A percentile compares a stretch with the other conserved stretches of the same genome.
These are phyloP conservation scores for Hyperoodon ampullatus DNA, from an alignment of 2,113 vertebrate genomes.

Conservation along the genomic window DNA sequence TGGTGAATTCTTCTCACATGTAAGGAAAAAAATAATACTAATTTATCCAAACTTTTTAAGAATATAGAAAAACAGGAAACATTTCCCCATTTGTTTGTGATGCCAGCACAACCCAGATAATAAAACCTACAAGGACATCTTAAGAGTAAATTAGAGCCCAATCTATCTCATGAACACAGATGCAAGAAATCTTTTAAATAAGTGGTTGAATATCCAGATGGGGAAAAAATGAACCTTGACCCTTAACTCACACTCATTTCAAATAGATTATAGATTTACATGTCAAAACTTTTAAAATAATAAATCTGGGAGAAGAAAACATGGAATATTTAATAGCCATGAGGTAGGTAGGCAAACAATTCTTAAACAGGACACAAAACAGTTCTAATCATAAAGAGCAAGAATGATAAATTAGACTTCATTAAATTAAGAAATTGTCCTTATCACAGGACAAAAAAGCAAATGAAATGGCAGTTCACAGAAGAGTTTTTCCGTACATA, in stretches of 20 bases:
- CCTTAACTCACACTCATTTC: background rate
- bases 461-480: background rate
- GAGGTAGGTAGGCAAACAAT: background rate
- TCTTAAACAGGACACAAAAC: background rate
- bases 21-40: conserved; percentile 13
- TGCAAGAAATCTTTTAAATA: background rate
- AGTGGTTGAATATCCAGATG: background rate
- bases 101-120: background rate
- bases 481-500: background rate
- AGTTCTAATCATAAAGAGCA: background rate
- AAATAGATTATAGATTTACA: background rate
- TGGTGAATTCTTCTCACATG: background rate
- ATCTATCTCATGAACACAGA: background rate
- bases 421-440: background rate
- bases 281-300: background rate
- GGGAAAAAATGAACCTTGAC: background rate
- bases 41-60: background rate
- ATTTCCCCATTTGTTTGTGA: background rate
- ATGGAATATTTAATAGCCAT: background rate
- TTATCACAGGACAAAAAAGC: background rate
- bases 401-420: background rate
- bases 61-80: background rate
- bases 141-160: conserved; percentile 1
- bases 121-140: background rate
- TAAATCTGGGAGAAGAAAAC: background rate